These are phyloP conservation scores for Ichneumoninae sp. DNA, from an alignment of 2,888 invertebrate genomes.

Conservation along the genomic window DNA sequence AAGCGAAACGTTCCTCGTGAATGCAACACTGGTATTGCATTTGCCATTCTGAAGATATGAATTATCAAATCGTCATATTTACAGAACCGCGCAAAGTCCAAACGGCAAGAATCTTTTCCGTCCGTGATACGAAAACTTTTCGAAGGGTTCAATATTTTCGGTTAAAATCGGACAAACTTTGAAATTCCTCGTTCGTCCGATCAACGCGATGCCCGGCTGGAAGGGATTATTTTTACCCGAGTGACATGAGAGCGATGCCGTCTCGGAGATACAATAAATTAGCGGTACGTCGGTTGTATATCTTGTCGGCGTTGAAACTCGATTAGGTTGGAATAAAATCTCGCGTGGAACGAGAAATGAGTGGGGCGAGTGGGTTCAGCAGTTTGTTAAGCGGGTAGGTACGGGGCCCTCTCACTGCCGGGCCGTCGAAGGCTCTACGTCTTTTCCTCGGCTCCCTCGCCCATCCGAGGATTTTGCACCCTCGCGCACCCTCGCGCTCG, in stretches of 20 bases:
- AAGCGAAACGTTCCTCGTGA: background rate
- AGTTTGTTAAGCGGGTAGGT: constrained; percentile 80
- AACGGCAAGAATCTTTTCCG: background rate
- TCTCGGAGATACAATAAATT: constrained; percentile 16
- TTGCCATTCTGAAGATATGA: background rate
- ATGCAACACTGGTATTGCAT: background rate
- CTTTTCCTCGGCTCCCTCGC: constrained; percentile 45
- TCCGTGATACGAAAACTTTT: background rate
- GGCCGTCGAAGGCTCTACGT: constrained; percentile 56
- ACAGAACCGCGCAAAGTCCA: background rate
- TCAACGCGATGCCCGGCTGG: background rate
- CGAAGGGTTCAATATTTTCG: background rate
- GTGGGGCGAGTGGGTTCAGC: constrained; percentile 80
- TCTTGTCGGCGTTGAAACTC: constrained; percentile 71
- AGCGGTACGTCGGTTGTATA: constrained; percentile 21
- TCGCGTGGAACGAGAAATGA: constrained; percentile 73
- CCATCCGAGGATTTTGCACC: constrained; percentile 58
- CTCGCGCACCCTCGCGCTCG: constrained; percentile 16
- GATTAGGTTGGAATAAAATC: constrained; percentile 82
- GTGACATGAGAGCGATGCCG: background rate
- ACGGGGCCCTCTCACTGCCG: constrained; percentile 31
- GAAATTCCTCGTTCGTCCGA: background rate
- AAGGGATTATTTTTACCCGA: background rate
- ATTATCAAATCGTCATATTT: background rate
- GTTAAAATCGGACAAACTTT: background rate